Evolutionary conservation across 2,113 vertebrate genomes (phyloP), one percentile per base, ranked within the genome.

Genomic region (Anhinga rufa): DNA sequence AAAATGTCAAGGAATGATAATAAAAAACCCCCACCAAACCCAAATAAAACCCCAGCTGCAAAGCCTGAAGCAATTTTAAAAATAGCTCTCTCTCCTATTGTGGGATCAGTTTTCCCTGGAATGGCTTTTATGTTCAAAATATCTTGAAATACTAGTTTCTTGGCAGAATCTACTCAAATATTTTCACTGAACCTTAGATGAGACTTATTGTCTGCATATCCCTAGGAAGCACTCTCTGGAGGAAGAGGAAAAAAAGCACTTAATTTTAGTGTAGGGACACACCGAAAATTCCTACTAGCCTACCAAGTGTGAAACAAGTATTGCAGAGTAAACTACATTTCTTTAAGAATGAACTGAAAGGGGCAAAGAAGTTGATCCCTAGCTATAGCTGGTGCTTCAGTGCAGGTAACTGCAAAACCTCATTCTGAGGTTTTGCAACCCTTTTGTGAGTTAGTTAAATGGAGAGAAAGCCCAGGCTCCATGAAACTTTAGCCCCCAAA

Each of bases 51-150:
- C 21, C 78, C 95, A 95, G 93, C 96, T 97, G 95, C 75, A 95
- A 93, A 91, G 91, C 95, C 87, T 75, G 78, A 92, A 75, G 95
- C 84, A 62, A 85, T 91, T 95, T 95, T 95, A 88, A 97, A 97
- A 97, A 97, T 97, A 97, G 89, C 82, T 82, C 51, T 60, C 75
- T 90, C 78, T 92, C 89, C 82, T 97, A 86, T 95, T 95, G 95
- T 95, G 89, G 93, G 93, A 92, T 92, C 74, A 86, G 62, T 80
- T 77, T 92, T 88, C 85, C 46, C 82, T 86, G 83, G 76, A 95
- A 95, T 89, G 76, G 82, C 89, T 96, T 97, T 92, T 93, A 96
- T 64, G 92, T 66, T 90, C 71, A 97, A 97, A 97, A 95, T 96
- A 95, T 93, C 92, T 97, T 90, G 85, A 97, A 97, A 91, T 95